A percentile compares a stretch with the other conserved stretches of the same genome.
These are phyloP conservation scores for Haliclona indistincta DNA, from an alignment of 37 sponge, comb jelly and placozoan species.

Conservation along the genomic window DNA sequence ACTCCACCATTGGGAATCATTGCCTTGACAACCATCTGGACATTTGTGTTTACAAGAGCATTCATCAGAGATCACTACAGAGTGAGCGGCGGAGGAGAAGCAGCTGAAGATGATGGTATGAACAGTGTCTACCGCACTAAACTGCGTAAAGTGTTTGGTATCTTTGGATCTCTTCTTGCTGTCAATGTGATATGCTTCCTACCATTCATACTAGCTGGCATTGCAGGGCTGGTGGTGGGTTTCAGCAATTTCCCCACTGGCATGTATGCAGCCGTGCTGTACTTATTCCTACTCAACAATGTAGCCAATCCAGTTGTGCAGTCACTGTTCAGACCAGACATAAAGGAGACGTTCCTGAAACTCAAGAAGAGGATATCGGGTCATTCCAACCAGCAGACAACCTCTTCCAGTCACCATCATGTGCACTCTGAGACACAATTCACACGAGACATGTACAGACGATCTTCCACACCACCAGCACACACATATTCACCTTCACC, in stretches of 20 bases:
- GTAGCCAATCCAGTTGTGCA: constrained; percentile 38
- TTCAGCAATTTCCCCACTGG: constrained; percentile 5
- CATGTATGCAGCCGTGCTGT: not conserved
- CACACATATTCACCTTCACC: no score
- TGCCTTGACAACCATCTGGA: constrained; percentile 37
- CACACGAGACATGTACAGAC: no score
- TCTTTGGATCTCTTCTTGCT: constrained; percentile 21
- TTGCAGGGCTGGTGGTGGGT: not conserved
- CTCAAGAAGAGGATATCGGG: not conserved
- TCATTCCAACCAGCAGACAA: not conserved
- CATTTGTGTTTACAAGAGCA: constrained; percentile 14
- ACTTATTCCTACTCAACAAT: constrained; percentile 14
- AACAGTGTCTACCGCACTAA: constrained; percentile 4
- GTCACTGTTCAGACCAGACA: constrained; percentile 31
- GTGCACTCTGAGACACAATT: no score
- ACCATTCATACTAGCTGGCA: constrained; percentile 16
- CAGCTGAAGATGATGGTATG: not conserved
- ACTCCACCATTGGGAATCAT: constrained; percentile 16
- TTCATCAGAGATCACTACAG: constrained; percentile 6
- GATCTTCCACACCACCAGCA: no score
- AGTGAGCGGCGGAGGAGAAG: not conserved
- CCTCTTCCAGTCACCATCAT: not conserved
- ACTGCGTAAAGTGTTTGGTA: constrained; percentile 15
- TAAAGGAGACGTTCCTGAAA: not conserved
- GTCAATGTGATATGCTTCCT: constrained; percentile 1